Base-by-base conservation (phyloP, 2,113 vertebrate species). In the Protobothrops mucrosquamatus region DNA sequence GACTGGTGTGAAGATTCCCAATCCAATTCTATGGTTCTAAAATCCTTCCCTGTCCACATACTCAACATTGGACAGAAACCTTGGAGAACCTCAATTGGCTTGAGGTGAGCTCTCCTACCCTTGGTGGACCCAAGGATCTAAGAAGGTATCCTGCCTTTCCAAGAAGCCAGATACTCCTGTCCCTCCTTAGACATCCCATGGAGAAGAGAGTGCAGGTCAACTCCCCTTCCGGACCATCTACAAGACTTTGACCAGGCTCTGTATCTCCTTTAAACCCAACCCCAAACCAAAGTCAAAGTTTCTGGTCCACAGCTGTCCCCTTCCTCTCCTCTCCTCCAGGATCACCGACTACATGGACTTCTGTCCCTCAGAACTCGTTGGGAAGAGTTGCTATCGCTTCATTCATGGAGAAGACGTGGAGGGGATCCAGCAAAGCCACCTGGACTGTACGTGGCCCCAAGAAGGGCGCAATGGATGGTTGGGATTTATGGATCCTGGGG, bases 301-400 rank as follows among this genome's bases (percentile, higher is more conserved):
- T 48, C 11, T 12, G 87, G n/a, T 23, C 51, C 9, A 9, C 52
- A 8, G 34, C n/a, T 20, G 18, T 20, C n/a, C 5, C 1, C 23
- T 29, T 52, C 8, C 15, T 9, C 7, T 29, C 6, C 34, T 51
- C 22, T 56, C 29, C 3, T 2, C 26, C 89, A 99, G 98, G 97
- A 98, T 99, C 96, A 98, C 98, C 0, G 98, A 99, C 95, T 99
- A 99, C 86, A 99, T 99, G 98, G 98, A 99, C 95, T 96, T 99
- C 93, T 98, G 98, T 87, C 98, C 98, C 51, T 98, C 98, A 0
- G 98, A 99, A 95, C 98, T 99, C 22, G 98, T 99, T 90, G 98
- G 98, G 64, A 98, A 98, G 56, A 99, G 98, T 92, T 99, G 98
- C 92, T 99, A 99, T 96, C 98, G 98, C 95, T 99, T 99, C 89